These are phyloP conservation scores for Diplodus puntazzo DNA, from an alignment of 2,797 vertebrate species.

Conservation along the genomic window DNA sequence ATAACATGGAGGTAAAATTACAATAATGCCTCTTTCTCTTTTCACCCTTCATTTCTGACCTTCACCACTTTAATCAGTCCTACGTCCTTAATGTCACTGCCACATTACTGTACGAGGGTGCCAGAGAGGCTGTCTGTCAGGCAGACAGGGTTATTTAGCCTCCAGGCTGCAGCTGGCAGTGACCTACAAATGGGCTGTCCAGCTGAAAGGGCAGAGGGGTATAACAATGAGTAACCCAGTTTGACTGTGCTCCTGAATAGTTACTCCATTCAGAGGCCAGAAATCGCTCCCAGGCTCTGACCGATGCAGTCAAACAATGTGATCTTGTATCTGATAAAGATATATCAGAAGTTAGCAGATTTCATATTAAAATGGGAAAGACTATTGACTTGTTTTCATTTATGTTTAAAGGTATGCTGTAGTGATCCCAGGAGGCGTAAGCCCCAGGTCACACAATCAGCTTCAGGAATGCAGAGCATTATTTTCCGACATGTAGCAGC, in stretches of 20 bases:
- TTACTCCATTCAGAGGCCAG: constrained; percentile 23
- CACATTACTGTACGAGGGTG: background rate
- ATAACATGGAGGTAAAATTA: background rate
- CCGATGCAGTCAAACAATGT: background rate
- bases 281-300: constrained; percentile 1
- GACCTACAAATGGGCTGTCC: constrained; percentile 66
- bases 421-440: background rate
- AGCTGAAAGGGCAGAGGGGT: constrained; percentile 39
- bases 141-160: constrained; percentile 50
- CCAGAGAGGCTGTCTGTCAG: constrained; percentile 41
- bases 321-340: background rate
- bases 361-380: background rate
- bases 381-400: background rate
- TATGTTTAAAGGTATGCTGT: background rate
- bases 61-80: background rate
- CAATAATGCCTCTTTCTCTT: too few species aligned
- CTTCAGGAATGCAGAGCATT: constrained; percentile 62
- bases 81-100: background rate
- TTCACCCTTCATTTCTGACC: background rate
- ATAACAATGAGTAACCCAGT: constrained; percentile 54
- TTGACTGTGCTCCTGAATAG: constrained; percentile 25
- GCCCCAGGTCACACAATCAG: constrained; percentile 8
- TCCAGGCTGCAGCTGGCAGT: constrained; percentile 54
- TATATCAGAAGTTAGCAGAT: background rate
- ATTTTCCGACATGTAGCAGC: constrained; percentile 64